A percentile compares a stretch with the other conserved stretches of the same genome.
phyloP scores from a whole-genome alignment of 2,888 invertebrate species.

The Drosophila kanekoi region DNA sequence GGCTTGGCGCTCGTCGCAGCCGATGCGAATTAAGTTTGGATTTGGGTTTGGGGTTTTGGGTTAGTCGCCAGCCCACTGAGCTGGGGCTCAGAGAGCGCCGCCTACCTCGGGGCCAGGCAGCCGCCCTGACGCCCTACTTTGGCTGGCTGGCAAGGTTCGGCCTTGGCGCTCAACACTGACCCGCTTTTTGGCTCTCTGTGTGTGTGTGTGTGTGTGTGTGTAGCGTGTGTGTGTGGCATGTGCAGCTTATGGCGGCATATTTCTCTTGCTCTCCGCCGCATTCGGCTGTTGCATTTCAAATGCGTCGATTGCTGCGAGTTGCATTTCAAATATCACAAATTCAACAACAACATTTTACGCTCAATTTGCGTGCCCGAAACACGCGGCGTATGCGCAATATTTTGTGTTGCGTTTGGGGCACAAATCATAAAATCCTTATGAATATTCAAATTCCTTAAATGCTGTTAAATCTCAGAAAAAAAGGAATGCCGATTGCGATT shows the following conservation, averaged over 20 bases:
- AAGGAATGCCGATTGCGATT: too few relatives aligned
- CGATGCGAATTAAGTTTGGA: slow-evolving; percentile 59
- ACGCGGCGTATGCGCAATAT: slow-evolving; percentile 41
- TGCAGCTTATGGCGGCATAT: slow-evolving; percentile 47
- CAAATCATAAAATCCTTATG: background rate
- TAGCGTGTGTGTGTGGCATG: slow-evolving; percentile 9
- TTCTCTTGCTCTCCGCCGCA: slow-evolving; percentile 41
- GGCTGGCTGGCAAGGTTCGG: slow-evolving; percentile 69
- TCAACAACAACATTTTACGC: slow-evolving; percentile 30
- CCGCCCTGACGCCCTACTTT: slow-evolving; percentile 76
- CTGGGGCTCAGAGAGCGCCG: slow-evolving; percentile 20
- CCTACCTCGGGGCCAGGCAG: slow-evolving; percentile 61
- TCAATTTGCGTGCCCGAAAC: slow-evolving; percentile 31
- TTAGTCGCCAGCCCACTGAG: slow-evolving; percentile 42
- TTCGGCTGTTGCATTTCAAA: slow-evolving; percentile 61
- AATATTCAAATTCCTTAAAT: background rate
- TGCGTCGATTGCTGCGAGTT: slow-evolving; percentile 25
- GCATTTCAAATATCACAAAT: slow-evolving; percentile 53
- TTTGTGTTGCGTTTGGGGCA: background rate
- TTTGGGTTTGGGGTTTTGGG: slow-evolving; percentile 49
- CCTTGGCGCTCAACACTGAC: slow-evolving; percentile 80
- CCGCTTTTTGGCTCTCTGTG: slow-evolving; percentile 60
- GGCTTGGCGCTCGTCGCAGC: slow-evolving; percentile 20
- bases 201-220: slow-evolving; percentile 16
- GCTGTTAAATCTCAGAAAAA: background rate